Percentiles rank a stretch among this genome's conserved stretches.
Evolutionary conservation across 2,888 invertebrate genomes (phyloP).

Genomic region (Sesamia inferens): DNA sequence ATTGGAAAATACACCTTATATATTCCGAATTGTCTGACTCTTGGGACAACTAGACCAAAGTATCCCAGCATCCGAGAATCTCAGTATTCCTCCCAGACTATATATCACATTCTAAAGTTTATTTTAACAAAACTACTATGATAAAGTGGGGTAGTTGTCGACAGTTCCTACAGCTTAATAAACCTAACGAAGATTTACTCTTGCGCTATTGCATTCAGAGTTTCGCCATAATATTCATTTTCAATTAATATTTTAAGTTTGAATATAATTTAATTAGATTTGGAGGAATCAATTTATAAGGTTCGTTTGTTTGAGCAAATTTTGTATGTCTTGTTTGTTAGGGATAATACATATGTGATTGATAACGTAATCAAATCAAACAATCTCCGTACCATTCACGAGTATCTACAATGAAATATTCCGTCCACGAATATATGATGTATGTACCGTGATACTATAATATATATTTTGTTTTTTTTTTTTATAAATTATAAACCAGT

Average conservation of each 20-base stretch:
- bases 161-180: conserved; percentile 47
- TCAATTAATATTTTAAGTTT: conserved; percentile 42
- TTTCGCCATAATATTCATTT: conserved; percentile 37
- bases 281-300: background rate
- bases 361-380: background rate
- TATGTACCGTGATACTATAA: no score
- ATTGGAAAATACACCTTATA: conserved; percentile 4
- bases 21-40: conserved; percentile 4
- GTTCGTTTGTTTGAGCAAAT: background rate
- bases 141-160: conserved; percentile 46
- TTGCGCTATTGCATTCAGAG: conserved; percentile 26
- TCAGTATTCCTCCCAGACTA: conserved; percentile 31
- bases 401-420: no score
- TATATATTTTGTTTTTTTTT: no score
- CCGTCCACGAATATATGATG: no score
- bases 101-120: conserved; percentile 51
- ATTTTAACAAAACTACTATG: conserved; percentile 53
- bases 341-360: background rate
- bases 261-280: conserved; percentile 21
- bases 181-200: conserved; percentile 55
- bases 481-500: no score
- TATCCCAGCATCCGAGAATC: background rate
- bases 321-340: background rate
- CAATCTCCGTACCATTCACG: no score
- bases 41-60: conserved; percentile 28